Evolutionary conservation across 2,888 invertebrate species (phyloP), one percentile per base, ranked within the genome.

Genomic region (Julus scanicus): DNA sequence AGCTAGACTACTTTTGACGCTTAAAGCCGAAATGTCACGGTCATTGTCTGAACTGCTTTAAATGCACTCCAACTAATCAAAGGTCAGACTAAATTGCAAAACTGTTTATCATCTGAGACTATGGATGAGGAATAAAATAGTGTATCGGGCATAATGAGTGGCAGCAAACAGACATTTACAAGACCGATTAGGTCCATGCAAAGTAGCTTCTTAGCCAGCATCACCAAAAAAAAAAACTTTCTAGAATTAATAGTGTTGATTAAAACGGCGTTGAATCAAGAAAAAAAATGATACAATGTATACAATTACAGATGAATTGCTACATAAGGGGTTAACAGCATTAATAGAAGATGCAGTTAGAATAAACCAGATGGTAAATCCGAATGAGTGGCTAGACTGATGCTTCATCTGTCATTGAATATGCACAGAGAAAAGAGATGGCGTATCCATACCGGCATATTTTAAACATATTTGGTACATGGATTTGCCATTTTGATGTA

Each of bases 21-120:
- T 63, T 63, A n/a, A 63, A 63, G 13, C 3, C 53, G 3, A 53
- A n/a, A 63, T 63, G 63, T 63, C 63, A 63, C 63, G 63, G 63
- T 63, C 63, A 63, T 63, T 63, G 63, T 63, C 63, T 63, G 20
- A n/a, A n/a, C 63, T 63, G 17, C 4, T n/a, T 63, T n/a, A 63
- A n/a, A n/a, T 63, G 63, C 63, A 63, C 63, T 63, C 63, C n/a
- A 63, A n/a, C 63, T 63, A 63, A 63, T 63, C 63, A 63, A 63
- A 63, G 63, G 63, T 63, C 63, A 63, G n/a, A 63, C n/a, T 63
- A n/a, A 63, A 63, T 63, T n/a, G 17, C 2, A n/a, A n/a, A 63
- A 63, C 17, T 63, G 63, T 63, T 63, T 63, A 63, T n/a, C n/a
- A 63, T n/a, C 5, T n/a, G n/a, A n/a, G 6, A 63, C 63, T 63